These are phyloP conservation scores for Dicrurus megarhynchus DNA, from an alignment of 2,113 vertebrate genomes.

Conservation along the genomic window DNA sequence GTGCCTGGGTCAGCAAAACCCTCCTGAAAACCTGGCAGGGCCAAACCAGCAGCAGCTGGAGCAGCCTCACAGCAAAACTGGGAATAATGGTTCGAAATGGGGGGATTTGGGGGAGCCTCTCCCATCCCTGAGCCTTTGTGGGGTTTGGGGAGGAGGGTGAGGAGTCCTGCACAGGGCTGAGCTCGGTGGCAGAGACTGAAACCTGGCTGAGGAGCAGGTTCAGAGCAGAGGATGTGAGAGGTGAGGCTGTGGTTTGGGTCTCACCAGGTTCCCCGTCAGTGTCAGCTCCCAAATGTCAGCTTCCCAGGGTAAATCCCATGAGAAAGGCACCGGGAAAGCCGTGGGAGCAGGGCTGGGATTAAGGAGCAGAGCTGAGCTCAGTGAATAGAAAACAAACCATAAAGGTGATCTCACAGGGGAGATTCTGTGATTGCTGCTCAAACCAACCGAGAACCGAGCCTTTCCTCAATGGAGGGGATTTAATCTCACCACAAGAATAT, in stretches of 20 bases:
- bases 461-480: too few relatives aligned
- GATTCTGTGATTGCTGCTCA: background rate
- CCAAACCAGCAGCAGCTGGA: background rate
- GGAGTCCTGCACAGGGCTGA: background rate
- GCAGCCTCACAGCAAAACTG: fast-evolving
- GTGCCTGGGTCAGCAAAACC: background rate
- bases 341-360: fast-evolving
- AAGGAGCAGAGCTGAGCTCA: background rate
- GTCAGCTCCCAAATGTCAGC: background rate
- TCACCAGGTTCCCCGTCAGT: background rate
- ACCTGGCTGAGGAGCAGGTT: background rate
- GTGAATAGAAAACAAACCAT: fast-evolving
- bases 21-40: fast-evolving
- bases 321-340: background rate
- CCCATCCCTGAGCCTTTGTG: fast-evolving
- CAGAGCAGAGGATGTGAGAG: slow-evolving; percentile 35
- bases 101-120: fast-evolving
- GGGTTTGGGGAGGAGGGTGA: background rate
- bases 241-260: background rate
- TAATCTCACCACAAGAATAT: too few relatives aligned
- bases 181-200: background rate
- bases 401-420: fast-evolving
- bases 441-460: background rate
- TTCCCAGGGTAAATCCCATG: background rate
- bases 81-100: fast-evolving